Evolutionary conservation across 2,797 vertebrate genomes (phyloP).

Genomic region (Anomalospiza imberbis): DNA sequence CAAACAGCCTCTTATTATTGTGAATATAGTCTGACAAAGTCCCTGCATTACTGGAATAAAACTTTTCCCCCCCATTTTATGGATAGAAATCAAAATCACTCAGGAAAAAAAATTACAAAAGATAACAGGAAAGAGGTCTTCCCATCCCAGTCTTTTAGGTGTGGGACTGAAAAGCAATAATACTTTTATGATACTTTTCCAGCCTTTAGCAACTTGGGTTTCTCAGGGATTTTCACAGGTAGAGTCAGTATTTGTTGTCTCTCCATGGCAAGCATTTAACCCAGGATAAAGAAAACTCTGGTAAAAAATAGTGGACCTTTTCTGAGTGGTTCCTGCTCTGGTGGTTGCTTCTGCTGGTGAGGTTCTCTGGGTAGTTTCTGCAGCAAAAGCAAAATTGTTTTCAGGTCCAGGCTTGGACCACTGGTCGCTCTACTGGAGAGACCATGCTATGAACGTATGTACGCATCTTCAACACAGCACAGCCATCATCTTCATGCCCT

Average conservation of each 20-base stretch:
- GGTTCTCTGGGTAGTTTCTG: not conserved
- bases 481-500: not conserved
- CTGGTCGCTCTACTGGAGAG: not conserved
- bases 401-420: not conserved
- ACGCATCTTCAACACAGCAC: not conserved
- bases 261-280: not conserved
- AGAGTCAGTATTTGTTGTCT: not conserved
- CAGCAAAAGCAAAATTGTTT: not conserved
- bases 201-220: not conserved
- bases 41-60: not conserved
- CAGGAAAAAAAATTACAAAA: not conserved
- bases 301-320: not conserved
- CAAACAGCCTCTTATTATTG: not conserved
- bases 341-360: not conserved
- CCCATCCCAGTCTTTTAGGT: not conserved
- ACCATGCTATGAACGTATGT: not conserved
- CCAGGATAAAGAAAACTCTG: not conserved
- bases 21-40: not conserved
- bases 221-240: not conserved
- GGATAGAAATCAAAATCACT: not conserved
- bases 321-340: not conserved
- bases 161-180: not conserved
- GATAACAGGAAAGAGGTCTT: not conserved
- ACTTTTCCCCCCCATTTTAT: not conserved
- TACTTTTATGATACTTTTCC: not conserved